Conservation (phyloP, 2,113 vertebrate genomes). For the Cyanistes caeruleus region DNA sequence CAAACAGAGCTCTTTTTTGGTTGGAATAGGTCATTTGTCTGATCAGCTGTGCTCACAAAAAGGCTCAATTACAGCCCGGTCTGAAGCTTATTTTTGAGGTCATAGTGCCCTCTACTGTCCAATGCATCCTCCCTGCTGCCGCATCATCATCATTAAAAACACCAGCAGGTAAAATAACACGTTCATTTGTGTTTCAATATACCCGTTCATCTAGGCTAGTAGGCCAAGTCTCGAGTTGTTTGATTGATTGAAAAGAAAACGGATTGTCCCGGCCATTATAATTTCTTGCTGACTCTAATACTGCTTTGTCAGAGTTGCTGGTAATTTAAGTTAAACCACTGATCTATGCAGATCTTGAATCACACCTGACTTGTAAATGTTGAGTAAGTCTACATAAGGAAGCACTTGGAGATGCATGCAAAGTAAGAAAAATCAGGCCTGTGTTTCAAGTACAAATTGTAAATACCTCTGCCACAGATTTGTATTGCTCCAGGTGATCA, state of each 20-base stretch:
- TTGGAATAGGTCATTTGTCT: neutral
- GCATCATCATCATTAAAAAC: neutral
- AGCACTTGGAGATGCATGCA: neutral
- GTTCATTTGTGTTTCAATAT: neutral
- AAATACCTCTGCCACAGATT: neutral
- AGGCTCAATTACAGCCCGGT: rapidly evolving
- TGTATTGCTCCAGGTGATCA: neutral
- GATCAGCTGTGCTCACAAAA: neutral
- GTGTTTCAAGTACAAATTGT: neutral
- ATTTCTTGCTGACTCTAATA: neutral
- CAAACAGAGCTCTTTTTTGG: neutral
- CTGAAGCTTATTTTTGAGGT: constrained; percentile 15
- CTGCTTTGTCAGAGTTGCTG: neutral
- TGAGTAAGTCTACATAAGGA: neutral
- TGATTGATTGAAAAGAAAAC: neutral
- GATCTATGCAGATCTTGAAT: neutral
- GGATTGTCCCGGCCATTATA: neutral
- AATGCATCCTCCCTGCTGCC: neutral
- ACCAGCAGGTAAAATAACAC: neutral
- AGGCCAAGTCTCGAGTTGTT: neutral
- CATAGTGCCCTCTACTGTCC: constrained; percentile 51
- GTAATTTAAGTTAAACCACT: neutral
- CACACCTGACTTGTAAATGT: neutral
- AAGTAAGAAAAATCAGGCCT: neutral
- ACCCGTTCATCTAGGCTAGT: neutral